A percentile compares a stretch with the other conserved stretches of the same genome.
Evolutionary conservation across 1,140 invertebrate species (phyloP).

Genomic region (Aphis gossypii): DNA sequence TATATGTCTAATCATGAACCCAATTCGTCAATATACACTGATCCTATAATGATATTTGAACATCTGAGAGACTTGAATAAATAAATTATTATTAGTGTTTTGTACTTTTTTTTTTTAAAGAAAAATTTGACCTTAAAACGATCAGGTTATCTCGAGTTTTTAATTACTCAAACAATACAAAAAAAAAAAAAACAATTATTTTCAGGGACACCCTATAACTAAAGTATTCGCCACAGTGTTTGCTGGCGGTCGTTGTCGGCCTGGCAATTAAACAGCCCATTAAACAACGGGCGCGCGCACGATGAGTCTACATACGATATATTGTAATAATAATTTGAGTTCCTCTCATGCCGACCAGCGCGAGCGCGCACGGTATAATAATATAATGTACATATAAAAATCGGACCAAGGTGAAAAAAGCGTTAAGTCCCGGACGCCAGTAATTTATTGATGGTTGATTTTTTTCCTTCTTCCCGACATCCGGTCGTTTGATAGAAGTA

Average conservation of each 20-base stretch:
- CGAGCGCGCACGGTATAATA: background rate
- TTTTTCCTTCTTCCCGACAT: constrained; percentile 2
- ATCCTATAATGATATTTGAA: background rate
- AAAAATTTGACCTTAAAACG: background rate
- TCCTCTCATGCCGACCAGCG: background rate
- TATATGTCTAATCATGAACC: too few relatives aligned
- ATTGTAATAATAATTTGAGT: constrained; percentile 9
- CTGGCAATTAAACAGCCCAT: constrained; percentile 49
- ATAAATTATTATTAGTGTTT: background rate
- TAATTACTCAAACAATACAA: background rate
- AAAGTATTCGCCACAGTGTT: background rate
- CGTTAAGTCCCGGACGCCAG: constrained; percentile 8
- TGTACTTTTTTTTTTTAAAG: background rate
- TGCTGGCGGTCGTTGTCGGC: background rate
- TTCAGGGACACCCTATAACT: background rate
- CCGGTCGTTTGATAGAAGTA: background rate
- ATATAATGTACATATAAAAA: background rate
- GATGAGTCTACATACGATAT: background rate
- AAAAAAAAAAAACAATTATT: constrained; percentile 11
- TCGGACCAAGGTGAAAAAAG: constrained; percentile 13
- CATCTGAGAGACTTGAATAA: background rate
- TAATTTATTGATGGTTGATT: constrained; percentile 27
- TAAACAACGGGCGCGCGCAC: constrained; percentile 7
- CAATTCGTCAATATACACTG: background rate
- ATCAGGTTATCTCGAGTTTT: background rate